A percentile compares a stretch with the other conserved stretches of the same genome.
phyloP scores from a whole-genome alignment of 2,797 vertebrate genomes.

The Austrolebias charrua region DNA sequence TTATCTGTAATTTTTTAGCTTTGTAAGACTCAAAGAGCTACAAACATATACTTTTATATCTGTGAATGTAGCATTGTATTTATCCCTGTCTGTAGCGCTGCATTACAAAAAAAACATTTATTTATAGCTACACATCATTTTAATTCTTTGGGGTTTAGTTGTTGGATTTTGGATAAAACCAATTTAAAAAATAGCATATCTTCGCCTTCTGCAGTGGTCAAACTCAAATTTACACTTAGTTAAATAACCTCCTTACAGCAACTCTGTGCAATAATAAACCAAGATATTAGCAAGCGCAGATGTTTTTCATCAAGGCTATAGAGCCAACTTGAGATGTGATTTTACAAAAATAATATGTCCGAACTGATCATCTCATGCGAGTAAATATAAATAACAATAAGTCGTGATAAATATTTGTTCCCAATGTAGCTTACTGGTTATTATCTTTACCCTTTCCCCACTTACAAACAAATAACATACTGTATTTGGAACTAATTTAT shows the following conservation, averaged over 20 bases:
- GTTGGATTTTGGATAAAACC: background rate
- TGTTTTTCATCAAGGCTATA: background rate
- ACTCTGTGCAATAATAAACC: background rate
- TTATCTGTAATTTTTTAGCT: background rate
- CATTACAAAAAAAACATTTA: background rate
- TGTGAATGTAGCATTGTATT: slow-evolving; percentile 5
- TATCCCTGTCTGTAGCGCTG: background rate
- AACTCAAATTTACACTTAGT: background rate
- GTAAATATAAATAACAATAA: background rate
- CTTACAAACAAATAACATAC: too few relatives aligned
- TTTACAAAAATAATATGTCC: background rate
- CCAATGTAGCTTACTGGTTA: too few relatives aligned
- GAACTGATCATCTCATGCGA: background rate
- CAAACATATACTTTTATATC: background rate
- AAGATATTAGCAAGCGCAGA: too few relatives aligned
- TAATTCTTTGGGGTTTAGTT: background rate
- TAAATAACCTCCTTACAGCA: background rate
- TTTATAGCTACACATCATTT: background rate
- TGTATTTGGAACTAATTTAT: too few relatives aligned
- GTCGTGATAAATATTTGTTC: too few relatives aligned
- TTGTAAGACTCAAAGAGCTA: background rate
- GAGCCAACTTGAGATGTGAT: background rate
- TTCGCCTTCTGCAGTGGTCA: background rate
- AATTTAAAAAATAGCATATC: background rate
- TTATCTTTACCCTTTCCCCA: too few relatives aligned